phyloP scores from a whole-genome alignment of 2,113 vertebrate species.

The Etheostoma spectabile region DNA sequence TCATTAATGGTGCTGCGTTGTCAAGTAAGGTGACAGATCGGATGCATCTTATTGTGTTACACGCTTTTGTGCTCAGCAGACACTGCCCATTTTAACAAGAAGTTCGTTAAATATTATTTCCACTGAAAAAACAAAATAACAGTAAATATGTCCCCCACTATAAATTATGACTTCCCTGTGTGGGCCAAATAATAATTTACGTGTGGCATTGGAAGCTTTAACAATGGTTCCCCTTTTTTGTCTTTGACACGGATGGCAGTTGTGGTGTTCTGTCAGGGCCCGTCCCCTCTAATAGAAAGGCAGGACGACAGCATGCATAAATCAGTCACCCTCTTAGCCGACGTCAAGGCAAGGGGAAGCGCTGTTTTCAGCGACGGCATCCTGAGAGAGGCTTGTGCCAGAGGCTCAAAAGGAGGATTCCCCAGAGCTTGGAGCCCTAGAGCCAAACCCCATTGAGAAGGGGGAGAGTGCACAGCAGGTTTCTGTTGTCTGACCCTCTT shows the following conservation, averaged over 20 bases:
- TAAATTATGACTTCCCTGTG: slow-evolving; percentile 54
- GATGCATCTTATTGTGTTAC: neutral
- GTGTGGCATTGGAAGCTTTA: slow-evolving; percentile 43
- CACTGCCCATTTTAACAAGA: slow-evolving; percentile 31
- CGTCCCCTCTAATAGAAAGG: too few species aligned
- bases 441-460: too few species aligned
- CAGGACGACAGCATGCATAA: too few species aligned
- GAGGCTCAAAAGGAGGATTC: too few species aligned
- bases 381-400: too few species aligned
- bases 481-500: too few species aligned
- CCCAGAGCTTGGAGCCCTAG: too few species aligned
- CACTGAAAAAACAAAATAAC: slow-evolving; percentile 38
- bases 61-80: slow-evolving; percentile 2
- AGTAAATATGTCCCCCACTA: slow-evolving; percentile 47
- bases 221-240: slow-evolving; percentile 24
- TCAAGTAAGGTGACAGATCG: slow-evolving; percentile 19
- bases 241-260: slow-evolving; percentile 19
- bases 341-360: too few species aligned
- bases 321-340: too few species aligned
- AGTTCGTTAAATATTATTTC: slow-evolving; percentile 54
- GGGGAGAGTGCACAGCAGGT: too few species aligned
- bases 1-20: slow-evolving; percentile 29
- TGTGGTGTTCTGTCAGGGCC: slow-evolving; percentile 5
- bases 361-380: too few species aligned
- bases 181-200: slow-evolving; percentile 38